Evolutionary conservation across 2,888 invertebrate genomes (phyloP), one percentile per base, ranked within the genome.

Genomic region (Oxyteleia sp.): DNA sequence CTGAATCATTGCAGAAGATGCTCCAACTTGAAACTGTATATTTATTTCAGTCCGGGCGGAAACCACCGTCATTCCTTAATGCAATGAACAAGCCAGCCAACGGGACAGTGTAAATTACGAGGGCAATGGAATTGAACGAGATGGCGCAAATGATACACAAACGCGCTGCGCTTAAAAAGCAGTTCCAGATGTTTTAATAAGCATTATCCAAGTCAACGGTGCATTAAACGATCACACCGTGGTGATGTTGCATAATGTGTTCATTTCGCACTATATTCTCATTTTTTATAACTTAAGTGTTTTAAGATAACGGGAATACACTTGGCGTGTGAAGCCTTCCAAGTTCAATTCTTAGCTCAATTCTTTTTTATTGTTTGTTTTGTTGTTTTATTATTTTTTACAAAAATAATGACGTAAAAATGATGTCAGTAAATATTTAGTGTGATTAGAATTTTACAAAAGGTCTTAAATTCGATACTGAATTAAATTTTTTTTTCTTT

Each of bases 101-200:
- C 66, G 59, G 57, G 76, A 61, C 26, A 80, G 38, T 35, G 61
- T 53, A 76, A 74, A 81, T 82, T 82, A 82, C 53, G 61, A 80
- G 63, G 51, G 71, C 61, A 84, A 66, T 64, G 66, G 71, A 71
- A 68, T 71, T 71, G 66, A 66, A 75, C 49, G 55, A 55, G 59
- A 66, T 59, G 63, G 57, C 61, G 51, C 57, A 66, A 81, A 74
- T 69, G 69, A 63, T 69, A 51, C 59, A 47, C 45, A 59, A 76
- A 71, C 45, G 71, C 26, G 35, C n/a, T 13, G 49, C 10, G 5
- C 20, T 51, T 49, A 51, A 61, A 69, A 15, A 59, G 59, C 29
- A 68, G 38, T 51, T 4, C 41, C 53, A n/a, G 41, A 26, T 57
- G 59, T 82, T 75, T 79, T 83, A 75, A 79, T 64, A 72, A 74